Conservation (phyloP, 2,113 vertebrate genomes). For the Percopsis transmontana region DNA sequence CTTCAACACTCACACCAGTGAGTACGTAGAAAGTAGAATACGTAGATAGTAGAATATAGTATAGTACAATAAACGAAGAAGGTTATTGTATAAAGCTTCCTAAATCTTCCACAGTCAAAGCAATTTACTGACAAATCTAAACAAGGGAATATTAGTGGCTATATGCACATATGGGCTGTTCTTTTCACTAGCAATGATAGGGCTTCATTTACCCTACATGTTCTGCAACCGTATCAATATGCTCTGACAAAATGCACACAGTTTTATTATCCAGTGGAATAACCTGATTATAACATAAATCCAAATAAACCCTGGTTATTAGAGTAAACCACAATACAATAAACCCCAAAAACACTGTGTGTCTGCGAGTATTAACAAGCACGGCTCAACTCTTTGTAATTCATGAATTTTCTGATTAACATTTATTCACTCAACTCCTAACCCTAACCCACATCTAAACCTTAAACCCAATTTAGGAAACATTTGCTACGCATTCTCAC, state of each 20-base stretch:
- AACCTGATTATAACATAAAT: too few species aligned
- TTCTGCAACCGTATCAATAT: too few species aligned
- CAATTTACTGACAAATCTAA: conserved; percentile 56
- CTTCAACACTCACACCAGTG: conserved; percentile 1
- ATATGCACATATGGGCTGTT: not conserved
- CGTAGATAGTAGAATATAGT: too few species aligned
- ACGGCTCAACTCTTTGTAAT: not conserved
- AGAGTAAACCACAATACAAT: not conserved
- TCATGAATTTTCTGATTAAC: not conserved
- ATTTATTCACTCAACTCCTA: not conserved
- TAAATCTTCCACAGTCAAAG: conserved; percentile 10
- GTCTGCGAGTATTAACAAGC: not conserved
- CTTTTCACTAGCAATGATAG: too few species aligned
- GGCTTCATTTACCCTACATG: too few species aligned
- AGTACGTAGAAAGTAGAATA: conserved; percentile 1
- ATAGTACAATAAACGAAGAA: conserved; percentile 20
- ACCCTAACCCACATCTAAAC: too few species aligned
- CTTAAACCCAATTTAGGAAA: too few species aligned
- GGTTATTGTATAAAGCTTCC: conserved; percentile 10
- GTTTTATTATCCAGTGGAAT: too few species aligned
- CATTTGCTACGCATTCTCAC: too few species aligned
- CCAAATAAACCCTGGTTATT: too few species aligned
- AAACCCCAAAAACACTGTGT: not conserved
- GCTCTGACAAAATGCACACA: too few species aligned
- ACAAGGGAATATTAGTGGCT: conserved; percentile 44